Evolutionary conservation across 2,888 invertebrate genomes (phyloP), one percentile per base, ranked within the genome.

Genomic region (Agrotis segetum): DNA sequence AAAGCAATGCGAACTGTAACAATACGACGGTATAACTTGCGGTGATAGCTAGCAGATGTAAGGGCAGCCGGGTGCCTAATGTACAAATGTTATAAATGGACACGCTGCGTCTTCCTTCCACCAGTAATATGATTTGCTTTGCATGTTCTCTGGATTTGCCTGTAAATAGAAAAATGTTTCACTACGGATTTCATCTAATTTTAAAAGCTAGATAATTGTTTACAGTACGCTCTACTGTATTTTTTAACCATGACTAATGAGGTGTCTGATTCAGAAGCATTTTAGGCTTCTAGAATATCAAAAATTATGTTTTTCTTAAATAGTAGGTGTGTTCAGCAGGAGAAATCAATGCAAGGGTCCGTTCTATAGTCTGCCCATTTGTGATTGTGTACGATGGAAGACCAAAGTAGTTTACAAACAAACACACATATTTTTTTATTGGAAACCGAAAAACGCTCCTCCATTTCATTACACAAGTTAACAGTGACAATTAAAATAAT

Each of bases 11-110:
- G 66, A 93, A 91, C 74, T 94, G 93, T 49, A 94, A 68, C 6
- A 94, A 82, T 34, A 93, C 89, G 17, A 93, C 88, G 2, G 92
- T 92, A 67, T 94, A 94, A 29, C 90, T 91, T 14, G 94, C 91
- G 2, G 90, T 89, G 21, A 94, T 81, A 3, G 89, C 89, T 3
- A 93, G 71, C 11, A 93, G 77, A 21, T 88, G 85, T 5, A 93
- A 79, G 0, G 91, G 90, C n/a, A 93, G 79, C 2, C 84, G 83
- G 44, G 84, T 84, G 70, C 90, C 88, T 44, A 94, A 67, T 2
- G 87, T 87, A 77, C 87, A 92, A 68, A 94, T 89, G 60, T 89
- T 89, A 77, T 92, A 94, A 55, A 94, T 86, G 5, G 90, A 88
- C 52, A 93, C 75, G 44, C 78, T 82, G n/a, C 87, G 87, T 65